These are phyloP conservation scores for Lasioglossum leucozonium DNA, from an alignment of 2,888 invertebrate species.

Conservation along the genomic window DNA sequence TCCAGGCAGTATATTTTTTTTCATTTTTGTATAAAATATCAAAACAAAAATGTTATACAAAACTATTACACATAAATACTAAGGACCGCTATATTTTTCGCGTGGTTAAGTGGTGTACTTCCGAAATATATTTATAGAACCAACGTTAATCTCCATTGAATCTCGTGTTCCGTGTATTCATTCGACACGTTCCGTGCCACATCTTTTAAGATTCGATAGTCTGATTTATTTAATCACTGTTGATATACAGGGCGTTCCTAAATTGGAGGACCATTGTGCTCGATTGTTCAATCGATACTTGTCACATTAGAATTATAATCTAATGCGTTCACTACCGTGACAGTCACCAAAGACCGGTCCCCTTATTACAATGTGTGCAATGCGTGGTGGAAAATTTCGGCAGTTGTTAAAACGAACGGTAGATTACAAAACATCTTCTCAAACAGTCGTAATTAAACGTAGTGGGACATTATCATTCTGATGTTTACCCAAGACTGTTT, in stretches of 20 bases:
- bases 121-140: constrained; percentile 48
- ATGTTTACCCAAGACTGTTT: not conserved
- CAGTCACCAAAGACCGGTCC: not conserved
- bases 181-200: not conserved
- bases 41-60: constrained; percentile 31
- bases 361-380: not conserved
- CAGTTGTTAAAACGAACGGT: not conserved
- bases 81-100: constrained; percentile 34
- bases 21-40: constrained; percentile 57
- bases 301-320: not conserved
- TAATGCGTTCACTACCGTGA: not conserved
- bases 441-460: not conserved
- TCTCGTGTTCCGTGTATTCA: not conserved
- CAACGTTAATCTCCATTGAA: constrained; percentile 1
- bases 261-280: not conserved
- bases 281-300: not conserved
- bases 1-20: constrained; percentile 48
- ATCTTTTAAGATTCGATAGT: not conserved
- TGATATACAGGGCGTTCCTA: not conserved
- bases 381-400: too few species aligned
- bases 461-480: not conserved
- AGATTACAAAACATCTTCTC: not conserved
- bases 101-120: constrained; percentile 49
- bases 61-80: constrained; percentile 15
- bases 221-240: not conserved